phyloP scores from a whole-genome alignment of 2,888 invertebrate genomes.

The Conomelus anceps region DNA sequence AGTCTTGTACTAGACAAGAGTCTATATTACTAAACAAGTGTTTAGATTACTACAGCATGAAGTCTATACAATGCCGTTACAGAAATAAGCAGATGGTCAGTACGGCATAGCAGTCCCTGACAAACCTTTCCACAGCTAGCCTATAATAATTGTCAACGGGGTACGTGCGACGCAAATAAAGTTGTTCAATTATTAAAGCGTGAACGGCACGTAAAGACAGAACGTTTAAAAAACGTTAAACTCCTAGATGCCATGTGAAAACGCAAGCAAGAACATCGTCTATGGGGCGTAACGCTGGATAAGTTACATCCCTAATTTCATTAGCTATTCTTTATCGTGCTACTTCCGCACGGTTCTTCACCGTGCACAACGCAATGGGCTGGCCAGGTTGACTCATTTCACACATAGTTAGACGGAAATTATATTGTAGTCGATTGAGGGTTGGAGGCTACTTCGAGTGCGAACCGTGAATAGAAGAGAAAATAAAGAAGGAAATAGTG shows the following conservation, averaged over 20 bases:
- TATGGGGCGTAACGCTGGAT: not conserved
- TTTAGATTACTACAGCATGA: too few relatives aligned
- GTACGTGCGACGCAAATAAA: not conserved
- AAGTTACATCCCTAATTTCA: not conserved
- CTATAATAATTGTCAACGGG: not conserved
- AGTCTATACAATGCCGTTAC: not conserved
- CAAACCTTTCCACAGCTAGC: not conserved
- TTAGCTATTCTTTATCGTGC: not conserved
- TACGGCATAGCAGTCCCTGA: not conserved
- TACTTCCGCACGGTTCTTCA: not conserved
- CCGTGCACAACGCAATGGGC: not conserved
- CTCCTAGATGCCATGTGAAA: not conserved
- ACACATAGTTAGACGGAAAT: not conserved
- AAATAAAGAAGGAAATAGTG: not conserved
- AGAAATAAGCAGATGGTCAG: not conserved
- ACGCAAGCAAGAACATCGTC: not conserved
- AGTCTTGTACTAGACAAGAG: too few relatives aligned
- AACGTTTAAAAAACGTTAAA: not conserved
- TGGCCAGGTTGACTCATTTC: not conserved
- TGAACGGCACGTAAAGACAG: not conserved
- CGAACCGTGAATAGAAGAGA: not conserved
- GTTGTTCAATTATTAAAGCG: not conserved
- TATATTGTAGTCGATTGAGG: not conserved
- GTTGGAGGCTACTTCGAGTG: not conserved
- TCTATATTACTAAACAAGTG: too few relatives aligned